Base-by-base conservation (phyloP, 2,797 vertebrate genomes). In the Peromyscus nudipes region DNA sequence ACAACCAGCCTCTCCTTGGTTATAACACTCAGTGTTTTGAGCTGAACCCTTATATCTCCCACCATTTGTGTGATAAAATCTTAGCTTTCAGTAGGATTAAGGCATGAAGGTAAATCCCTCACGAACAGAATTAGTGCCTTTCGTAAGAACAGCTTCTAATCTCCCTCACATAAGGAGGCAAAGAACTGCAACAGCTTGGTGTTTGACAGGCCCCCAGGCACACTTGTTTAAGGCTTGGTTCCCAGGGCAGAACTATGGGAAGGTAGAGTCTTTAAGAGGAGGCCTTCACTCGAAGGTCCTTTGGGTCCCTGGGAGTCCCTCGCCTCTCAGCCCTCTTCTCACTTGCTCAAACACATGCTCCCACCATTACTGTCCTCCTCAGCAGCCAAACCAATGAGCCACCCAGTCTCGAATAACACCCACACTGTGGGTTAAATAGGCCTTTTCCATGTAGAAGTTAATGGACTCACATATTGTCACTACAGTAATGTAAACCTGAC, bases 1-100 rank as follows among this genome's bases (percentile, higher is more conserved):
- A 52, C 82, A 79, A 96, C 82, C 79, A 88, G 23, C 69, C 84
- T 96, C 86, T 86, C 23, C 29, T 87, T 95, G 64, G 71, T 89
- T 93, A 87, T 52, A 52, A n/a, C 89, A 62, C 43, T 64, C 0
- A 0, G 16, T 2, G 57, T 29, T 64, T n/a, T 81, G 27, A 37
- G 71, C 31, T 64, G 46, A 76, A 90, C 52, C 1, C 46, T 37
- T n/a, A 0, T 52, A 23, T 55, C 16, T 69, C 27, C 19, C 57
- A 60, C 40, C 6, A n/a, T 40, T 49, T 60, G 23, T 17, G 73
- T 60, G 10, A 65, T 82, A 34, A 75, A 81, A 67, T 82, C 67
- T 57, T 60, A 86, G 8, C 19, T 23, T n/a, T 25, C 31, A 76
- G 11, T 67, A 2, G 73, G 65, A 73, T 46, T 73, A 80, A 80